Evolutionary conservation across 2,797 vertebrate species (phyloP).

Genomic region (Anguilla obscura): DNA sequence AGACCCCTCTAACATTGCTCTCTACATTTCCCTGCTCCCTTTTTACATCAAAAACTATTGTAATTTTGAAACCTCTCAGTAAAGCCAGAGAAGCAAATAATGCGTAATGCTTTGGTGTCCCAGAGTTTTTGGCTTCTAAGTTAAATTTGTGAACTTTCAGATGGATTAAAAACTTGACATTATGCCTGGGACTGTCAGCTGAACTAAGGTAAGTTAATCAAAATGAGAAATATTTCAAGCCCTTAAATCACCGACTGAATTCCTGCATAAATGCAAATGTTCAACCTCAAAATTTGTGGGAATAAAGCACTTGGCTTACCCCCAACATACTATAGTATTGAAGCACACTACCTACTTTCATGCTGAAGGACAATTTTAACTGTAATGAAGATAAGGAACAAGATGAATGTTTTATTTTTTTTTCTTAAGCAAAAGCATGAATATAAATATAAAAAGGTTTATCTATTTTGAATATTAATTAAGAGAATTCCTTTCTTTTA

Average conservation of each 20-base stretch:
- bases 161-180: background rate
- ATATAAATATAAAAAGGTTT: background rate
- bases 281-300: background rate
- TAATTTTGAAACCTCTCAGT: background rate
- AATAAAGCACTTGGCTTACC: background rate
- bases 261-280: background rate
- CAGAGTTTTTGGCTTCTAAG: background rate
- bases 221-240: background rate
- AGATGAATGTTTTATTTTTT: background rate
- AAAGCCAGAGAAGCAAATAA: slow-evolving; percentile 18
- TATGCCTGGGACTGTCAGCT: background rate
- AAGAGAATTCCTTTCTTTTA: background rate
- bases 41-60: slow-evolving; percentile 8
- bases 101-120: slow-evolving; percentile 9
- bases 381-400: background rate
- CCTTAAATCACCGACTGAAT: background rate
- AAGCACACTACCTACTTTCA: too few relatives aligned
- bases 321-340: background rate
- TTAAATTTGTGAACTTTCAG: slow-evolving; percentile 12
- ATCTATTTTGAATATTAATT: background rate
- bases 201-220: background rate
- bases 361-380: background rate
- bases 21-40: background rate
- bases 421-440: background rate
- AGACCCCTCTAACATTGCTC: background rate